A percentile compares a stretch with the other conserved stretches of the same genome.
Conservation (phyloP, 53 echinoderm and acorn worm species). For the Actinopyga echinites region DNA sequence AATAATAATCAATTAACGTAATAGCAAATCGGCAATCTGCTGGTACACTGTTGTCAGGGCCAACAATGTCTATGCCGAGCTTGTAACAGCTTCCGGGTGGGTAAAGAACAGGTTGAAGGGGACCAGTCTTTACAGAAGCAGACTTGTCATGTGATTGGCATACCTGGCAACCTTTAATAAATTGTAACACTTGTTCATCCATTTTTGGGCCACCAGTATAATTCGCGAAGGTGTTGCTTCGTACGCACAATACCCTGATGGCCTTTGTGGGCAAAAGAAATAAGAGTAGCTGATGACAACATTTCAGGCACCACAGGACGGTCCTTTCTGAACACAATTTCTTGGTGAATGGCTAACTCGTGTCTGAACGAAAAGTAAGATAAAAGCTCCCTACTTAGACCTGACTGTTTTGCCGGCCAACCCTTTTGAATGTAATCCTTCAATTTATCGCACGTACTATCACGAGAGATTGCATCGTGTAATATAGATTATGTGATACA, state of each 20-base stretch:
- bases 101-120: not conserved
- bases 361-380: not conserved
- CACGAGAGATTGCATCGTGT: not conserved
- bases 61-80: constrained; percentile 18
- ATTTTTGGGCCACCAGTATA: not conserved
- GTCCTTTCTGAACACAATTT: too few species aligned
- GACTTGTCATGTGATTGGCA: constrained; percentile 15
- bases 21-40: constrained; percentile 4
- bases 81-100: not conserved
- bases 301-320: too few species aligned
- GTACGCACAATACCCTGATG: too few species aligned
- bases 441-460: not conserved
- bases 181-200: too few species aligned
- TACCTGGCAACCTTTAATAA: not conserved
- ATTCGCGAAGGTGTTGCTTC: too few species aligned
- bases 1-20: not conserved
- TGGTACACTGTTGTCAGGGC: not conserved
- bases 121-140: too few species aligned
- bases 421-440: not conserved
- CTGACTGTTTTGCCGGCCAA: not conserved
- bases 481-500: not conserved
- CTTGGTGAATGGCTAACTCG: too few species aligned
- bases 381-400: not conserved
- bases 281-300: not conserved
- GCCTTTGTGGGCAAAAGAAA: too few species aligned